Evolutionary conservation across 1,140 invertebrate species (phyloP).

Genomic region (Drosophila asahinai): DNA sequence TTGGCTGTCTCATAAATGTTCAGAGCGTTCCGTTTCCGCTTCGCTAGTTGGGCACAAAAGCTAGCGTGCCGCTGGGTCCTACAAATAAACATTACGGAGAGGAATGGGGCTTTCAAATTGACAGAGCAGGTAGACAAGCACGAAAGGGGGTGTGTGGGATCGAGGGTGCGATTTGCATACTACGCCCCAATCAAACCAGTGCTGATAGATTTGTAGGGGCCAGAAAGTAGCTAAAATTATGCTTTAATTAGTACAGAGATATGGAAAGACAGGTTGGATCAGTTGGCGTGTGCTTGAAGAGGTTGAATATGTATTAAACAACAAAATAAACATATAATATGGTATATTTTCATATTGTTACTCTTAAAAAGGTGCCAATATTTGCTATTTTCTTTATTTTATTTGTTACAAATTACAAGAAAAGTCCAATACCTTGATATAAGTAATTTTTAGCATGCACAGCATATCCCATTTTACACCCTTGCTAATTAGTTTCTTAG

Average conservation of each 20-base stretch:
- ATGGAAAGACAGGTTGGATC: neutral
- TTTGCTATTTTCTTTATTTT: no score
- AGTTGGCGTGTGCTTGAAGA: no score
- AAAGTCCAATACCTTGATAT: no score
- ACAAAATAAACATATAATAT: neutral
- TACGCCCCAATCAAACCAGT: conserved; percentile 2
- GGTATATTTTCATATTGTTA: no score
- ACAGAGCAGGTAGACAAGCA: conserved; percentile 49
- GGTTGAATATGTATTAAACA: neutral
- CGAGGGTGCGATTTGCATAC: conserved; percentile 6
- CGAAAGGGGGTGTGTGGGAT: neutral
- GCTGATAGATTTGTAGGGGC: neutral
- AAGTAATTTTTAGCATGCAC: no score
- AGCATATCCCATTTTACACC: neutral
- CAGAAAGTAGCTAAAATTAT: conserved; percentile 5
- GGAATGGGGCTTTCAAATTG: conserved; percentile 61
- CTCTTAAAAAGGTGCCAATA: no score
- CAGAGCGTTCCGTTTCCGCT: conserved; percentile 62
- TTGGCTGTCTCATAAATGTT: conserved; percentile 80
- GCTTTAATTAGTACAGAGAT: neutral
- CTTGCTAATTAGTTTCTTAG: neutral
- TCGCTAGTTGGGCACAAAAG: conserved; percentile 57
- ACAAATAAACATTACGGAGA: conserved; percentile 43
- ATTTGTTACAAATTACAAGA: no score
- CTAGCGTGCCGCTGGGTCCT: conserved; percentile 59